Base-by-base conservation (phyloP, 1,140 invertebrate genomes). In the Euwallacea similis region DNA sequence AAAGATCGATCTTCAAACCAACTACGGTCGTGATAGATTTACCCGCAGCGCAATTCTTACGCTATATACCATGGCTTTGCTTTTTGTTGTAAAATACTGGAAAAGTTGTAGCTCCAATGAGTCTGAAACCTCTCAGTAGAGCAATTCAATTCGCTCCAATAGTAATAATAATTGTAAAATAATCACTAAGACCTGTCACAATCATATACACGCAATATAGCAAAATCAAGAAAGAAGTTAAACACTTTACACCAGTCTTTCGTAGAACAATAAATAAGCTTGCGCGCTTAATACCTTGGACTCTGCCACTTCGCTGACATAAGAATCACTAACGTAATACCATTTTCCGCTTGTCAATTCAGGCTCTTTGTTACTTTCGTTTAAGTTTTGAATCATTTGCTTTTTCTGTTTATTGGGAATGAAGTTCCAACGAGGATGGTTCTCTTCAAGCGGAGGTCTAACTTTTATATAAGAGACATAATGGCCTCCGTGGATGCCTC, bases 181-280 rank as follows among this genome's bases (percentile, higher is more conserved):
- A 33, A 33, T 33, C 21, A 33, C 21, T 33, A 33, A 33, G 21
- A 33, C 21, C 21, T 33, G 21, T 33, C 21, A 33, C 21, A 33
- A 33, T 33, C 21, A 33, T 33, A 33, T 33, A 33, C 21, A 33
- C 21, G 21, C 21, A 33, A 33, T 33, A 33, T 33, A 33, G 21
- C 21, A 33, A 33, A 33, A 33, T 33, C 21, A 33, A 33, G 21
- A 33, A 33, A 33, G 21, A 33, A 33, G 21, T 33, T 33, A 50
- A 50, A 50, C 9, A 50, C 9, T 58, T 69, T 88, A 92, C 78
- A 90, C 84, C 78, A 95, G 90, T 80, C 94, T 87, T 84, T 98
- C 96, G 82, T 99, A 99, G 82, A 99, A 99, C 13, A 99, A 86
- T 53, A 99, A 85, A 83, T 98, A 99, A n/a, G 97, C 97, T 83